phyloP scores from a whole-genome alignment of 2,888 invertebrate species.

The Diaperis boleti region DNA sequence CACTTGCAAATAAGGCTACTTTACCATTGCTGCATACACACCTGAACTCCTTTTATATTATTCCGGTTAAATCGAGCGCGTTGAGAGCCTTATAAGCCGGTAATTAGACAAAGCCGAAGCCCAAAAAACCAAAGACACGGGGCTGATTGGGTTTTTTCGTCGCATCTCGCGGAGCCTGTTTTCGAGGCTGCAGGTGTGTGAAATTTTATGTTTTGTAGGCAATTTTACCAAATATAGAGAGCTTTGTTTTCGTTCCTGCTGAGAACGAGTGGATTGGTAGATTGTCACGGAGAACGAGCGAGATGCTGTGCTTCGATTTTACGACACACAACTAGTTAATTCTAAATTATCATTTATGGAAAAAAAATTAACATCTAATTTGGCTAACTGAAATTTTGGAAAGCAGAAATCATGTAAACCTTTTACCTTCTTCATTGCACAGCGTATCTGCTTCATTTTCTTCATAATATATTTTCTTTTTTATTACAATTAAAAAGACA shows the following conservation, averaged over 20 bases:
- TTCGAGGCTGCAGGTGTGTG: slow-evolving; percentile 26
- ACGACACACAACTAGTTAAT: too few relatives aligned
- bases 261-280: not conserved
- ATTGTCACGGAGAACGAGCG: not conserved
- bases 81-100: slow-evolving; percentile 30
- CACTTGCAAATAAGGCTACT: slow-evolving; percentile 43
- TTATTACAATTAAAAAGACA: too few relatives aligned
- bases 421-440: too few relatives aligned
- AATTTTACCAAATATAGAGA: slow-evolving; percentile 20
- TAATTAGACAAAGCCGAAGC: slow-evolving; percentile 30
- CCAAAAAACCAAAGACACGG: slow-evolving; percentile 1
- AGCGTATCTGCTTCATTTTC: too few relatives aligned
- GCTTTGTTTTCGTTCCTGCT: slow-evolving; percentile 1
- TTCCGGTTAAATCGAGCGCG: slow-evolving; percentile 37
- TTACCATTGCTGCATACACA: slow-evolving; percentile 38
- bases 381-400: too few relatives aligned
- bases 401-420: too few relatives aligned
- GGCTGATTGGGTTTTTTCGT: slow-evolving; percentile 7
- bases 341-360: too few relatives aligned
- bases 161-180: slow-evolving; percentile 7
- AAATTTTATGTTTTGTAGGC: slow-evolving; percentile 13
- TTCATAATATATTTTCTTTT: too few relatives aligned
- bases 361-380: too few relatives aligned
- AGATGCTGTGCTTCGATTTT: too few relatives aligned
- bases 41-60: slow-evolving; percentile 42